A percentile compares a stretch with the other conserved stretches of the same genome.
Evolutionary conservation across 2,888 invertebrate genomes (phyloP).

Genomic region (Cecidostiba fungosa): DNA sequence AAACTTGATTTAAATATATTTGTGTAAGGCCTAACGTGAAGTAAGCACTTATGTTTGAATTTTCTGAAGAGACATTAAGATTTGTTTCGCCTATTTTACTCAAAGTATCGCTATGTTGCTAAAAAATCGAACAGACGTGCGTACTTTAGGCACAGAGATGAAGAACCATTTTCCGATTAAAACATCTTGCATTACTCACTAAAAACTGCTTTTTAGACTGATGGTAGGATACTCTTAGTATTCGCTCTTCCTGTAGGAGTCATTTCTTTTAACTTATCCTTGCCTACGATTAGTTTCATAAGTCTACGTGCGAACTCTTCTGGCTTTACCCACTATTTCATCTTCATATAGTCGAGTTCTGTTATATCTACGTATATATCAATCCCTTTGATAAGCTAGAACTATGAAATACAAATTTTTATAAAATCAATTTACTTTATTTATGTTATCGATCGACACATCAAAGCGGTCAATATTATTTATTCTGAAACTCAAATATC

Average conservation of each 20-base stretch:
- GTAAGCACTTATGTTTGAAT: no score
- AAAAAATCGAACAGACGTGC: no score
- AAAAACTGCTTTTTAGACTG: neutral
- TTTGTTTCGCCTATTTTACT: no score
- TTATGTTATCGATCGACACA: no score
- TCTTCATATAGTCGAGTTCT: neutral
- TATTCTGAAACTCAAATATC: neutral
- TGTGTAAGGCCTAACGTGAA: no score
- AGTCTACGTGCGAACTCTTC: neutral
- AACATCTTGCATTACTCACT: neutral
- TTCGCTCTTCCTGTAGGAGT: neutral
- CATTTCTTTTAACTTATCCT: neutral
- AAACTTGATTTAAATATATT: no score
- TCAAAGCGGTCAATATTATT: neutral
- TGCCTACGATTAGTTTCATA: neutral
- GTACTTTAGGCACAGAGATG: no score
- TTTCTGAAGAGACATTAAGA: no score
- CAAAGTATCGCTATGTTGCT: no score
- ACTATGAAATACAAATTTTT: neutral
- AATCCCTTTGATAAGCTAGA: neutral
- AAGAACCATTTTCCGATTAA: neutral
- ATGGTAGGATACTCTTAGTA: neutral
- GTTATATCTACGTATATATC: neutral
- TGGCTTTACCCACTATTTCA: neutral
- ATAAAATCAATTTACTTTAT: no score